Evolutionary conservation across 2,888 invertebrate species (phyloP).

Genomic region (Leptopterna dolabrata): DNA sequence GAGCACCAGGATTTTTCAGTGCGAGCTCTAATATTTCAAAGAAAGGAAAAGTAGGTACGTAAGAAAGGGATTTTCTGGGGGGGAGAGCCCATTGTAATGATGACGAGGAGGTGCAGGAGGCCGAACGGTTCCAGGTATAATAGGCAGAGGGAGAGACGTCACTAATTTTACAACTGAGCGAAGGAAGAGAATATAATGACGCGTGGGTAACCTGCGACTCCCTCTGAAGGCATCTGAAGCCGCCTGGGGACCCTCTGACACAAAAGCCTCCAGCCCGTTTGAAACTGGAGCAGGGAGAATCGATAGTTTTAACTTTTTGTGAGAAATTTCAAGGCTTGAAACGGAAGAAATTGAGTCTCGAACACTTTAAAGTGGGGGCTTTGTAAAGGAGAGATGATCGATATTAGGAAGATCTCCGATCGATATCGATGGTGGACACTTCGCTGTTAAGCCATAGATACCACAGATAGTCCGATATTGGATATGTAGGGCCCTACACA

Average conservation of each 20-base stretch:
- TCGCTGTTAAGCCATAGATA: no score
- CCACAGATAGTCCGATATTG: no score
- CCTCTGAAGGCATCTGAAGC: background rate
- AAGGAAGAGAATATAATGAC: slow-evolving; percentile 52
- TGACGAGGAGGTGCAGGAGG: slow-evolving; percentile 10
- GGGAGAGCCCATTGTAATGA: slow-evolving; percentile 1
- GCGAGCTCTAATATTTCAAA: slow-evolving; percentile 8
- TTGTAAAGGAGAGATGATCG: no score
- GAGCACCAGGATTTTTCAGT: slow-evolving; percentile 30
- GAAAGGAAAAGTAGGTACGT: slow-evolving; percentile 44
- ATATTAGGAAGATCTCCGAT: no score
- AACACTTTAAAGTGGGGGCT: no score
- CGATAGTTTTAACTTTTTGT: slow-evolving; percentile 5
- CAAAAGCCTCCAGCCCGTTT: slow-evolving; percentile 10
- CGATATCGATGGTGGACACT: no score
- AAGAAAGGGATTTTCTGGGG: background rate
- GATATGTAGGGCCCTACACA: no score
- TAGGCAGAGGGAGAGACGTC: slow-evolving; percentile 40
- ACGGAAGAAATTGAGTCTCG: background rate
- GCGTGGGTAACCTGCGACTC: slow-evolving; percentile 32
- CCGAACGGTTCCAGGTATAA: slow-evolving; percentile 44
- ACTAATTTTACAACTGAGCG: slow-evolving; percentile 52
- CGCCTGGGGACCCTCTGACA: background rate
- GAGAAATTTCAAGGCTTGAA: background rate
- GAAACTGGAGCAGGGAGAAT: slow-evolving; percentile 32